Percentiles rank a stretch among this genome's conserved stretches.
These are phyloP conservation scores for Rhabdophis nuchalis DNA, from an alignment of 2,797 vertebrate genomes.

Conservation along the genomic window DNA sequence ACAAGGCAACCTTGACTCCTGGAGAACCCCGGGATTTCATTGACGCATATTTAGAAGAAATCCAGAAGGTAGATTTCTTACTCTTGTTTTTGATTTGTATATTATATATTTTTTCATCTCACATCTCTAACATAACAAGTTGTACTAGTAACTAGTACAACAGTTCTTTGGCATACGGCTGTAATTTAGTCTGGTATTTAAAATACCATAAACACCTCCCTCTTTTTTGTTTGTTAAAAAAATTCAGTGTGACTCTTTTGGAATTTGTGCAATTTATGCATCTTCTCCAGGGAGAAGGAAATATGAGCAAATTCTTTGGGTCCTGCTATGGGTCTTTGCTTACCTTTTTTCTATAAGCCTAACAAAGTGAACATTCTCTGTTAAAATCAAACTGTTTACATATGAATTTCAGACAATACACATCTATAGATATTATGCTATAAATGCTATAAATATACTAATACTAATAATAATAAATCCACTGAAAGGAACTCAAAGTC, in stretches of 20 bases:
- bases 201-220: neutral
- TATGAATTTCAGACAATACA: neutral
- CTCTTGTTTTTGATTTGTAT: neutral
- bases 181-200: neutral
- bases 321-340: neutral
- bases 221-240: no score
- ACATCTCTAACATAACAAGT: neutral
- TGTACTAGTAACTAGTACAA: neutral
- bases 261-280: neutral
- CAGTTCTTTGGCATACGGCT: neutral
- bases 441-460: no score
- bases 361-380: neutral
- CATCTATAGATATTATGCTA: neutral
- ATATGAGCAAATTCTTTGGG: neutral
- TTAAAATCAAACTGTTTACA: neutral
- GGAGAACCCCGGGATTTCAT: constrained; percentile 63
- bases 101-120: neutral
- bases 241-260: neutral
- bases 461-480: neutral
- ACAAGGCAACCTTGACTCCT: constrained; percentile 55
- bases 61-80: constrained; percentile 46
- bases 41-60: constrained; percentile 68
- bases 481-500: neutral
- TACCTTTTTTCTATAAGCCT: neutral
- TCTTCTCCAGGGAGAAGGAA: neutral